These are phyloP conservation scores for Zootoca vivipara DNA, from an alignment of 2,113 vertebrate genomes.

Conservation along the genomic window DNA sequence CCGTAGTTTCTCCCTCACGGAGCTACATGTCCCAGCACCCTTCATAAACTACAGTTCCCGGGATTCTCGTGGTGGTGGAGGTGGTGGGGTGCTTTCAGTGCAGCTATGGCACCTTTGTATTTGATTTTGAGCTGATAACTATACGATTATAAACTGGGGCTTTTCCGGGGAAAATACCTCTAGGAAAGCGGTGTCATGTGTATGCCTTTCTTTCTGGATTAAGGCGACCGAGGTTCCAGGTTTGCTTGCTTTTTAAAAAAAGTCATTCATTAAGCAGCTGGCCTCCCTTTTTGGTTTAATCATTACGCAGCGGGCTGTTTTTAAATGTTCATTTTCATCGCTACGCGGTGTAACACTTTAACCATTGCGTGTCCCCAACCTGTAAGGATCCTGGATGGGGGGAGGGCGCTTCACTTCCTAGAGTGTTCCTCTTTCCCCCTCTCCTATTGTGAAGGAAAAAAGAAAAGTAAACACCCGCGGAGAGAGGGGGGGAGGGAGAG, in stretches of 20 bases:
- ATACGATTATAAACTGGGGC: too few relatives aligned
- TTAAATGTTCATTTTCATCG: conserved; percentile 17
- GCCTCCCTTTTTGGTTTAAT: not conserved
- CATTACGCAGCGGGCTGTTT: conserved; percentile 10
- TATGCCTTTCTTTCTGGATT: not conserved
- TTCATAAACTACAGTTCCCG: too few relatives aligned
- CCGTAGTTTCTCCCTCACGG: too few relatives aligned
- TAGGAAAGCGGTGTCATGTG: too few relatives aligned
- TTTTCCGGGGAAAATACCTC: too few relatives aligned
- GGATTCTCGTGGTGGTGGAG: too few relatives aligned
- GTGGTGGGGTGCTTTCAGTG: too few relatives aligned
- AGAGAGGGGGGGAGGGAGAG: not conserved
- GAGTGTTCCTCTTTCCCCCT: rapidly evolving
- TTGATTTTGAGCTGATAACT: too few relatives aligned
- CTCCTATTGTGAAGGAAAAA: not conserved
- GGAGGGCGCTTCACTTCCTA: not conserved
- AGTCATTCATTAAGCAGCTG: conserved; percentile 8
- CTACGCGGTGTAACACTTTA: not conserved
- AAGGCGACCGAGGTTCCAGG: not conserved
- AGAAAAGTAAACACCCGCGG: not conserved
- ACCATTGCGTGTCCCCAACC: not conserved
- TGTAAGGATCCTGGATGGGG: not conserved
- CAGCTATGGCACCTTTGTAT: too few relatives aligned
- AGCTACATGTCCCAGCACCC: too few relatives aligned
- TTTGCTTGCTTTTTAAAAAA: not conserved